phyloP scores from a whole-genome alignment of 2,797 vertebrate species.

The Anguilla obscura region DNA sequence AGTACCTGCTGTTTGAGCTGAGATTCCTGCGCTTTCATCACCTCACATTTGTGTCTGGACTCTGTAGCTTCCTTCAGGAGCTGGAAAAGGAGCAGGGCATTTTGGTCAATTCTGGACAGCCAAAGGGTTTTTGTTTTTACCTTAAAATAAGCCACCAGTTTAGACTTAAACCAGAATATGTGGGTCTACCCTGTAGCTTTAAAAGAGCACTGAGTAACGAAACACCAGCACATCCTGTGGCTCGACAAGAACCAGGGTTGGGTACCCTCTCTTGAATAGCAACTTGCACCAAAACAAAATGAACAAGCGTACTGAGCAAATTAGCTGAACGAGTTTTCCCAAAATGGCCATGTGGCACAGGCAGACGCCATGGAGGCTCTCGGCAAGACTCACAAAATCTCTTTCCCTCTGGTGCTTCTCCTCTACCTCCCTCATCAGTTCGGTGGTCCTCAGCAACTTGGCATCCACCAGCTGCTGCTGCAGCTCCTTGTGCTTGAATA shows the following conservation, averaged over 20 bases:
- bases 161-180: background rate
- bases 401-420: constrained; percentile 92
- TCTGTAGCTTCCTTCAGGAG: constrained; percentile 93
- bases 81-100: constrained; percentile 59
- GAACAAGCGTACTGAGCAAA: background rate
- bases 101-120: background rate
- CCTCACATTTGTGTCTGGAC: constrained; percentile 92
- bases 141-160: background rate
- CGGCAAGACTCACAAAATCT: constrained; percentile 85
- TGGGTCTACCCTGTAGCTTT: background rate
- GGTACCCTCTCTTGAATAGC: background rate
- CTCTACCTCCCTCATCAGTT: constrained; percentile 96
- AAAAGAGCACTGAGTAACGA: background rate
- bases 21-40: constrained; percentile 95
- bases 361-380: too few species aligned
- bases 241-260: background rate
- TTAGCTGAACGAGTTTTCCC: background rate
- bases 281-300: background rate
- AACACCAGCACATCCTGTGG: background rate
- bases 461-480: constrained; percentile 96
- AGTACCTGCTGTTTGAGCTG: constrained; percentile 94
- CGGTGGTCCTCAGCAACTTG: constrained; percentile 93
- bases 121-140: background rate
- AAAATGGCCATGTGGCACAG: background rate
- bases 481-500: constrained; percentile 97